Evolutionary conservation across 1,140 invertebrate genomes (phyloP).

Genomic region (Octopus bimaculoides): DNA sequence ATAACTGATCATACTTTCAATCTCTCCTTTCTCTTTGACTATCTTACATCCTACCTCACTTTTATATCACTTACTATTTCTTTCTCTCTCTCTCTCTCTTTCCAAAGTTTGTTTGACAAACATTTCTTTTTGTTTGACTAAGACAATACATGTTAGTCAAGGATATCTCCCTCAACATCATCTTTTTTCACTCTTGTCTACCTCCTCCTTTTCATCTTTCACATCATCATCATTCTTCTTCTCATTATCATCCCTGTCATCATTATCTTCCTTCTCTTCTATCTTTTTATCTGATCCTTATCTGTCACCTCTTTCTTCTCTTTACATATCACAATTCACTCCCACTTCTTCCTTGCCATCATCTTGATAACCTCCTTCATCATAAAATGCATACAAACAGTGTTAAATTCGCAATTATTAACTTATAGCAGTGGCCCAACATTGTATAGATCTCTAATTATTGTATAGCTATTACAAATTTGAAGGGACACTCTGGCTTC

Average conservation of each 20-base stretch:
- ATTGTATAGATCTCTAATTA: too few species aligned
- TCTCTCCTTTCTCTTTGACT: not conserved
- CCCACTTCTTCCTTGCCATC: not conserved
- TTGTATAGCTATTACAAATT: too few species aligned
- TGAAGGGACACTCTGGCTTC: too few species aligned
- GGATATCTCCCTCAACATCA: not conserved
- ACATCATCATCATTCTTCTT: not conserved
- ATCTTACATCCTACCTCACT: not conserved
- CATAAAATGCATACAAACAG: too few species aligned
- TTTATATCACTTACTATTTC: not conserved
- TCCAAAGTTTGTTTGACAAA: not conserved
- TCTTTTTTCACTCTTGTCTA: not conserved
- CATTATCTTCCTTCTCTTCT: not conserved
- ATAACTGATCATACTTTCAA: not conserved
- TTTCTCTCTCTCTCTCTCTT: conserved; percentile 1
- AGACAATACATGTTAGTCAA: too few species aligned
- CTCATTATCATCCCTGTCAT: not conserved
- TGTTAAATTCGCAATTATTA: too few species aligned
- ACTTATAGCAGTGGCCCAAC: too few species aligned
- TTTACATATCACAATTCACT: not conserved
- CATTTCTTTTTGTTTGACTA: not conserved
- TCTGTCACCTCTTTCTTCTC: not conserved
- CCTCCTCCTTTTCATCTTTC: not conserved
- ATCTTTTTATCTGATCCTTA: not conserved
- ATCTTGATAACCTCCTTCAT: too few species aligned